Evolutionary conservation across 2,113 vertebrate species (phyloP).

Genomic region (Pungitius pungitius): DNA sequence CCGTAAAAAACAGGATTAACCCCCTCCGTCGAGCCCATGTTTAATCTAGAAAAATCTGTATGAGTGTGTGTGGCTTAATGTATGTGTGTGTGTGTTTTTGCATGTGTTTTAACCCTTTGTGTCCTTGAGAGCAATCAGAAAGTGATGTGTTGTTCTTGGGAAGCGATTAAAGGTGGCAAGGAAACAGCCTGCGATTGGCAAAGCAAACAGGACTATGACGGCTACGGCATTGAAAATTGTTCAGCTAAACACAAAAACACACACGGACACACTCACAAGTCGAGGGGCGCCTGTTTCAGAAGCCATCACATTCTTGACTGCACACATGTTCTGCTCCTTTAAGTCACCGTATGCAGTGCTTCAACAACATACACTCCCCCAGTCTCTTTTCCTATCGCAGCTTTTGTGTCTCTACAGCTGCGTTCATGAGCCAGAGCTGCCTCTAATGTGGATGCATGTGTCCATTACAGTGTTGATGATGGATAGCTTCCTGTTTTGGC

Average conservation of each 20-base stretch:
- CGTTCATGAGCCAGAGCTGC: not conserved
- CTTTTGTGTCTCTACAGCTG: constrained; percentile 7
- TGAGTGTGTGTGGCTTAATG: not conserved
- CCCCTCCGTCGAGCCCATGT: constrained; percentile 30
- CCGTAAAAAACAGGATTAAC: constrained; percentile 58
- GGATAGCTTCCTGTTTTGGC: constrained; percentile 47
- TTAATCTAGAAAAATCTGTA: constrained; percentile 32
- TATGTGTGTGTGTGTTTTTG: not conserved
- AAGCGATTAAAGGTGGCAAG: constrained; percentile 33
- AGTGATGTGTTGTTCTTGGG: constrained; percentile 20
- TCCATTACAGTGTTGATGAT: constrained; percentile 35
- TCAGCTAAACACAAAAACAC: constrained; percentile 18
- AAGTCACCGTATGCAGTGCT: constrained; percentile 8
- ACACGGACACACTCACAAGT: constrained; percentile 7
- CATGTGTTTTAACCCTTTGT: not conserved
- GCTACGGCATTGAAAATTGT: not conserved
- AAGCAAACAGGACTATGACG: constrained; percentile 31
- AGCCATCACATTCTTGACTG: constrained; percentile 31
- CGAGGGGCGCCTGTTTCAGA: constrained; percentile 35
- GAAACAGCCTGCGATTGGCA: constrained; percentile 9
- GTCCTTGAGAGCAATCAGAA: constrained; percentile 4
- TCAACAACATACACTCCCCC: constrained; percentile 8
- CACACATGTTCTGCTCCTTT: constrained; percentile 31
- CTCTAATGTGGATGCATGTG: not conserved
- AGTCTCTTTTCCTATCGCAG: not conserved